Evolutionary conservation across 2,113 vertebrate genomes (phyloP), one percentile per base, ranked within the genome.

Genomic region (Gorsachius goisagi): DNA sequence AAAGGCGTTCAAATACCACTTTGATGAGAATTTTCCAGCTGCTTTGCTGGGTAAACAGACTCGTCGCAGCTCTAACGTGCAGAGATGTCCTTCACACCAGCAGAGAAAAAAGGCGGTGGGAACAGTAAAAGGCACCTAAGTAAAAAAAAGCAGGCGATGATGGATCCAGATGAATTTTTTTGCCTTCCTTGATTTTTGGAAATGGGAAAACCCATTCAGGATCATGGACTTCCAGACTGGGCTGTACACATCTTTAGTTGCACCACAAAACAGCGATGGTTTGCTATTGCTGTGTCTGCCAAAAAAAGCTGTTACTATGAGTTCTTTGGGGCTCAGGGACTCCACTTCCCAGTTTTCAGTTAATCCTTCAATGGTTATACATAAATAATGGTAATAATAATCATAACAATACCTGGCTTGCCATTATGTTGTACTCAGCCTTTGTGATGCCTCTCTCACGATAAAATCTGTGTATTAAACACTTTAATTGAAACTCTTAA

Each of bases 391-490:
- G 33, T 47, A 84, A 72, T 85, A 89, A 77, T 71, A 59, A 71
- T 68, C 47, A 20, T 77, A 81, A 88, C 76, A 86, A 90, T 86
- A 86, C 68, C 80, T 88, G 85, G 27, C 33, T 93, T 90, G 59
- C 78, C 75, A 37, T 71, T 93, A 53, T 83, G 63, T 58, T 90
- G 37, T 60, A 35, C 47, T 78, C 30, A 16, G 68, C 39, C 88
- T 84, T 83, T 77, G 76, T 81, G 88, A 92, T 68, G 56, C 88
- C 58, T 75, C 75, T 92, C 68, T 89, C 52, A 52, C 0, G 2
- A 89, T 80, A 91, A 89, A 88, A 88, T 80, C 89, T 82, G 52
- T 91, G 74, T 66, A 88, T 96, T 85, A 89, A 96, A 95, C 60
- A 74, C 37, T 68, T 92, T 71, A 90, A 93, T 58, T 89, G 91